Evolutionary conservation across 2,797 vertebrate species (phyloP), one percentile per base, ranked within the genome.

Genomic region (Brachyrhaphis roseni): DNA sequence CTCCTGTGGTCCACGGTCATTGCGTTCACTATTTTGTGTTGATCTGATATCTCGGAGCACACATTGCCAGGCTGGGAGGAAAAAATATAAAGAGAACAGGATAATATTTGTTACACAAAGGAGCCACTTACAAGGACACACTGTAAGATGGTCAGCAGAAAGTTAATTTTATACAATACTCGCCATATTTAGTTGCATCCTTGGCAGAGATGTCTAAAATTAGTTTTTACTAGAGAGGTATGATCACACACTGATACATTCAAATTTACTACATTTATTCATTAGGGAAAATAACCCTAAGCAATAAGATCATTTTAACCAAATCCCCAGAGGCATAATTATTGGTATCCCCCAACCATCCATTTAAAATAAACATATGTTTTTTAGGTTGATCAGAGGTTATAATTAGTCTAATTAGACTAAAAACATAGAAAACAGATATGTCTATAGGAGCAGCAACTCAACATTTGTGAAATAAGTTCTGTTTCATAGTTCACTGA

Each of bases 41-140:
- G 96, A 97, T 91, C 97, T 96, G 82, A 99, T 96, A 88, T 99
- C 98, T 89, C 97, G 96, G 89, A 99, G 97, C 93, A 99, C 98
- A 81, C 97, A 97, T 94, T 98, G 97, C 98, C 98, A 99, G 82
- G 97, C 98, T 99, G 89, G 1, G n/a, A 77, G 79, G 53, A 51
- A 51, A 53, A 31, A 59, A 66, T 53, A 53, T 16, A 47, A 78
- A 76, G 41, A 82, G 5, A 43, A 71, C 68, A 45, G 26, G 12
- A n/a, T 43, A 49, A 31, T 13, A 72, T 84, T 80, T 62, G 46
- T 82, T 28, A 78, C 20, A 80, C 31, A 43, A 3, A 49, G 5
- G 16, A 78, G 39, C 1, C 6, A 26, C 20, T 23, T 47, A 47
- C 15, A 53, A 73, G 36, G 41, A 70, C 15, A 57, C 47, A 47